Evolutionary conservation across 2,113 vertebrate genomes (phyloP), one percentile per base, ranked within the genome.

Genomic region (Caranx ignobilis): DNA sequence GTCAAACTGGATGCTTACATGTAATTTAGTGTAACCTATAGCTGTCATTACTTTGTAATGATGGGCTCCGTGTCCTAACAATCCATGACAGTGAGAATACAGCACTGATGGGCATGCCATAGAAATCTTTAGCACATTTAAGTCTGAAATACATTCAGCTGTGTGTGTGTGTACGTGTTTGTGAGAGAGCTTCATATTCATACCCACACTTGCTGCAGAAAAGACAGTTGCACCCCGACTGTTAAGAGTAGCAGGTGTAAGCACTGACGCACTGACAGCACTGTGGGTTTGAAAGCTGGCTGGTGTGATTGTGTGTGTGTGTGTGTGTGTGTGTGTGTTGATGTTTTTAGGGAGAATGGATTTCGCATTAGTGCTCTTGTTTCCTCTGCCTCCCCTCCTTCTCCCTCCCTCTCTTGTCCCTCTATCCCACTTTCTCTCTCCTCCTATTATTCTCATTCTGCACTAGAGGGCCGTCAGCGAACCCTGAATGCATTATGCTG

Each of bases 401-500:
- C 80, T 75, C 75, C 32, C 77, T 70, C 85, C 52, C 59, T 72
- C 81, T 73, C 78, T 81, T 57, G 63, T 83, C 82, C 75, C 66
- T 80, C 86, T 59, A 65, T 87, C 82, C 77, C 71, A 76, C 84
- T 82, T 78, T 80, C 89, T 88, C 89, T 86, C 87, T 68, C 82
- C 85, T 88, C 74, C 88, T 87, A 92, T 93, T 93, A 93, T 93
- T 93, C 84, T 93, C 87, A 90, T 81, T 88, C 90, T 89, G 91
- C 87, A 87, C 89, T 85, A 57, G 88, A 91, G 93, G 87, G 90
- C 91, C 85, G 85, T 93, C 91, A 90, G 85, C 79, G 81, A 90
- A 90, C 82, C 90, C 92, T 91, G 90, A 91, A 93, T 91, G 91
- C 90, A 92, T 94, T 94, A 91, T 77, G 89, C 90, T 90, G 89